Conservation (phyloP, 1,140 invertebrate genomes). For the Drosophila busckii region DNA sequence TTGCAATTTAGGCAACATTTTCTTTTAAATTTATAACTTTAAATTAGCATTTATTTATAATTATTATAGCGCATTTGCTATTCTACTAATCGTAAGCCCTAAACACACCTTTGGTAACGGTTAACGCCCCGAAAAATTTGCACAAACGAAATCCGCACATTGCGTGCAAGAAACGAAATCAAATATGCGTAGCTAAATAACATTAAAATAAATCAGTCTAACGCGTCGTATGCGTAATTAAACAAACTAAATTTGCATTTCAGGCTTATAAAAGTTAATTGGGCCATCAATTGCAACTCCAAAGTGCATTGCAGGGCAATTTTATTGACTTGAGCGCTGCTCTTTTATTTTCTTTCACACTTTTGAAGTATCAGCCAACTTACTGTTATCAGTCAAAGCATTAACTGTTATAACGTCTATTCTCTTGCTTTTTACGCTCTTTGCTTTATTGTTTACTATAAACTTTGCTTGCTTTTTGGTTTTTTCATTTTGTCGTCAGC, state of each 20-base stretch:
- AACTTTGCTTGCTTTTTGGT: constrained; percentile 5
- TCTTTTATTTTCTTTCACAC: too few relatives aligned
- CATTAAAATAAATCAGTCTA: constrained; percentile 10
- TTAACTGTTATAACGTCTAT: constrained; percentile 1
- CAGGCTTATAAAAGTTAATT: constrained; percentile 28
- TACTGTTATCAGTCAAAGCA: constrained; percentile 2
- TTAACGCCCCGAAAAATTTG: constrained; percentile 19
- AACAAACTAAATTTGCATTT: constrained; percentile 49
- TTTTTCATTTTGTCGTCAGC: constrained; percentile 32
- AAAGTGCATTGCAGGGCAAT: too few relatives aligned
- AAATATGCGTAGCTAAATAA: constrained; percentile 7
- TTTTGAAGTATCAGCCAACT: too few relatives aligned
- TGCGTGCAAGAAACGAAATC: constrained; percentile 34
- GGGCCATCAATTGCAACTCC: constrained; percentile 32
- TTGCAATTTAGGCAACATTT: neutral
- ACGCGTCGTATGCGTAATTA: constrained; percentile 32
- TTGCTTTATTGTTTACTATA: too few relatives aligned
- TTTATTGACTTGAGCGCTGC: too few relatives aligned
- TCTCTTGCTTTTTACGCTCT: neutral
- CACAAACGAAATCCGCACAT: constrained; percentile 34
- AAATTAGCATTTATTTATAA: too few relatives aligned
- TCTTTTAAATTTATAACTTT: too few relatives aligned
- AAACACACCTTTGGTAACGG: constrained; percentile 9
- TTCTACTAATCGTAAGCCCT: neutral
- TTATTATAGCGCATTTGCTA: neutral